Conservation (phyloP, 2,888 invertebrate genomes). For the Brachypalpus laphriformis region DNA sequence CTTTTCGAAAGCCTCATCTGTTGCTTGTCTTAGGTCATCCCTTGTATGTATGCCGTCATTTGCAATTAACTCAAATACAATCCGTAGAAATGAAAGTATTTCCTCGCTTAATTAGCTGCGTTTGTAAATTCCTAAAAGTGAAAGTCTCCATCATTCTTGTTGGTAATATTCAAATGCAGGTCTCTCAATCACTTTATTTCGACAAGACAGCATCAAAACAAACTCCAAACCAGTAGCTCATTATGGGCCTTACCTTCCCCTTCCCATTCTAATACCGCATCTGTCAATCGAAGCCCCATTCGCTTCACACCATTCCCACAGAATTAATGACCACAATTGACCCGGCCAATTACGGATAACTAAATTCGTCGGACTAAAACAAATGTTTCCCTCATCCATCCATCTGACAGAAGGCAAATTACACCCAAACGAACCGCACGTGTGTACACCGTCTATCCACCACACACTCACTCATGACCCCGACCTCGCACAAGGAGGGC, state of each 20-base stretch:
- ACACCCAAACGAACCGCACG: conserved; percentile 54
- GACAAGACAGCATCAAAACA: background rate
- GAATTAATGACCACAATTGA: conserved; percentile 67
- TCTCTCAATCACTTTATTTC: background rate
- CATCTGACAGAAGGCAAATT: conserved; percentile 62
- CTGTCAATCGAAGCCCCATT: conserved; percentile 31
- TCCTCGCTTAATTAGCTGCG: conserved; percentile 9
- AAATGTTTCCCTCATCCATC: conserved; percentile 59
- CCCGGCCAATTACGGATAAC: conserved; percentile 61
- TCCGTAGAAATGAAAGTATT: conserved; percentile 6
- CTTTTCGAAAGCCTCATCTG: too few relatives aligned
- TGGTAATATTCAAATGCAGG: background rate
- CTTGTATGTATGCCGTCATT: background rate
- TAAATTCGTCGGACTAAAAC: conserved; percentile 57
- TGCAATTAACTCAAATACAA: too few relatives aligned
- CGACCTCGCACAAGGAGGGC: conserved; percentile 45
- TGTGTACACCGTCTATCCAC: background rate
- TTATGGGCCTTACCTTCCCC: conserved; percentile 14
- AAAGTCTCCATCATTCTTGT: conserved; percentile 34
- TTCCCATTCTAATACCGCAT: conserved; percentile 56
- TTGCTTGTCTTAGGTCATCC: too few relatives aligned
- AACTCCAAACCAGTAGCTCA: conserved; percentile 53
- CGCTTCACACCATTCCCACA: conserved; percentile 32
- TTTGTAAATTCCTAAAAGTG: conserved; percentile 23
- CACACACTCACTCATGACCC: conserved; percentile 43